These are phyloP conservation scores for Hystrix brachyura DNA, from an alignment of 2,113 vertebrate genomes.

Conservation along the genomic window DNA sequence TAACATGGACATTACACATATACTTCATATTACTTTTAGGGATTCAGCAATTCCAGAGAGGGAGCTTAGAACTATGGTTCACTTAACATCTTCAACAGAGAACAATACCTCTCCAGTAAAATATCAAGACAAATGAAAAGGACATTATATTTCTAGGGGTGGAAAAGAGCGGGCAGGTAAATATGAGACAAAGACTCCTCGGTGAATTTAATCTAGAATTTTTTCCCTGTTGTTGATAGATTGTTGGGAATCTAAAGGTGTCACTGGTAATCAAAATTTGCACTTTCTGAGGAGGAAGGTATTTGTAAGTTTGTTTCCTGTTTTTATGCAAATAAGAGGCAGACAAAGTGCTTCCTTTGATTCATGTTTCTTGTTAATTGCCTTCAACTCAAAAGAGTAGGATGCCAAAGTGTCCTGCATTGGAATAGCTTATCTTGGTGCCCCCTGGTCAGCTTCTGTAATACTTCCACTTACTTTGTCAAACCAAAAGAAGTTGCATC, in stretches of 20 bases:
- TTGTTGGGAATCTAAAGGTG: neutral
- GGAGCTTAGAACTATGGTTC: neutral
- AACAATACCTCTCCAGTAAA: neutral
- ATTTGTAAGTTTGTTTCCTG: neutral
- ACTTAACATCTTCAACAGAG: neutral
- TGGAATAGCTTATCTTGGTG: too few species aligned
- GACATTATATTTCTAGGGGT: neutral
- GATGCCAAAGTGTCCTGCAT: too few species aligned
- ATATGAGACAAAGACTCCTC: neutral
- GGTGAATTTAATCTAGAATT: neutral
- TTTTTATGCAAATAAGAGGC: too few species aligned
- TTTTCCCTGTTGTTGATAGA: neutral
- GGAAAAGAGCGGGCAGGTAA: neutral
- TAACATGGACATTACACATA: neutral
- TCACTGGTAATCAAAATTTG: neutral
- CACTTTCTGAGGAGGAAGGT: neutral
- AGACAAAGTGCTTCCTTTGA: too few species aligned
- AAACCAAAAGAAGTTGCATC: neutral
- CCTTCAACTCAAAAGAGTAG: neutral
- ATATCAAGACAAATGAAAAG: neutral
- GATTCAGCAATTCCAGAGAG: neutral
- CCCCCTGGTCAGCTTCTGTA: neutral
- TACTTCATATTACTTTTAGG: neutral
- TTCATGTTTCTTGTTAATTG: neutral
- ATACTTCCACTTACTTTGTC: neutral